Percentiles rank a stretch among this genome's conserved stretches.
phyloP scores from a whole-genome alignment of 2,797 vertebrate species.

The Atherinosoma microstoma region DNA sequence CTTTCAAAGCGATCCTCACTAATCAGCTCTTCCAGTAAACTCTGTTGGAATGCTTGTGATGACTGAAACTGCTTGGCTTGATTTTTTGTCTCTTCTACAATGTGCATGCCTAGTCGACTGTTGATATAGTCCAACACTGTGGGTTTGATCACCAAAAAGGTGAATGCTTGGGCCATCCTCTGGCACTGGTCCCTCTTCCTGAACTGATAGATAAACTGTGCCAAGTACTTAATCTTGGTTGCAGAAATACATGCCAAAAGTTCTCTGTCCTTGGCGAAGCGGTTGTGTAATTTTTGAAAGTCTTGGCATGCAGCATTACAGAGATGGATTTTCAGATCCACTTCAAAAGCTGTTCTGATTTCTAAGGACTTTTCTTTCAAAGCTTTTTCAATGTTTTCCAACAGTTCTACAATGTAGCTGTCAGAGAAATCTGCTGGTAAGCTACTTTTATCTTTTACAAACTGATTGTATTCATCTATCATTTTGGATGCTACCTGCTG shows the following conservation, averaged over 20 bases:
- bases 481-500: constrained; percentile 62
- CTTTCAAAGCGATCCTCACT: constrained; percentile 74
- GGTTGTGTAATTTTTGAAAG: constrained; percentile 79
- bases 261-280: constrained; percentile 67
- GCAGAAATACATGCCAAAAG: constrained; percentile 60
- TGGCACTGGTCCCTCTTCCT: constrained; percentile 78
- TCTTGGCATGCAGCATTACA: constrained; percentile 72
- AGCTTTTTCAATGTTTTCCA: constrained; percentile 74
- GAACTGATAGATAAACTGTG: constrained; percentile 75
- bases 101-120: constrained; percentile 58
- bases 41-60: constrained; percentile 66
- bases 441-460: constrained; percentile 68
- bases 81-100: constrained; percentile 69
- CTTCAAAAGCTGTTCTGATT: constrained; percentile 74
- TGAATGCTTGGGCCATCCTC: constrained; percentile 72
- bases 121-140: constrained; percentile 73
- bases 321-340: constrained; percentile 80
- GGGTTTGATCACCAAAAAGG: constrained; percentile 71
- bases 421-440: constrained; percentile 76
- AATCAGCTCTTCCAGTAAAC: constrained; percentile 74
- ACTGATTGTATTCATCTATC: constrained; percentile 70
- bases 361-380: constrained; percentile 69
- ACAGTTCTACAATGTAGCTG: constrained; percentile 74
- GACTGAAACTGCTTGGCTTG: constrained; percentile 58
- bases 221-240: constrained; percentile 59